phyloP scores from a whole-genome alignment of 2,113 vertebrate genomes.

The Lontra canadensis region DNA sequence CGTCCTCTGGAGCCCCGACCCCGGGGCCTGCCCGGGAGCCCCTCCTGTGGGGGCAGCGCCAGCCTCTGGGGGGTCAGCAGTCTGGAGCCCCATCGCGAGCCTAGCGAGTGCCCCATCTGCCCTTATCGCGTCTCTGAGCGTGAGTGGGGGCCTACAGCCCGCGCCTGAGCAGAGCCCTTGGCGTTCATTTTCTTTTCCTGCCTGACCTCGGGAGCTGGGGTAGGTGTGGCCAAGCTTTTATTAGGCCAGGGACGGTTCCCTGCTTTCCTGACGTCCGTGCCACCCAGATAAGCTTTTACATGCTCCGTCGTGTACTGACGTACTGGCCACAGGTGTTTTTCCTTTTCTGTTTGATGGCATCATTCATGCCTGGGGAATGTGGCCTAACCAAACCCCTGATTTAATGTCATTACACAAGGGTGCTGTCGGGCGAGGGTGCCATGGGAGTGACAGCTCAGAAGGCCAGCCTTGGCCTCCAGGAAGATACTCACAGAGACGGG shows the following conservation, averaged over 20 bases:
- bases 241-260: background rate
- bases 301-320: background rate
- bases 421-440: fast-evolving
- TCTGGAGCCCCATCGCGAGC: background rate
- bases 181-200: background rate
- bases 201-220: fast-evolving
- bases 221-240: background rate
- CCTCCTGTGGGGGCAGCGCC: background rate
- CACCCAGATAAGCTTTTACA: fast-evolving
- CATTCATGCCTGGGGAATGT: background rate
- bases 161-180: background rate
- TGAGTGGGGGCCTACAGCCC: background rate
- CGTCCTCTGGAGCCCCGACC: background rate
- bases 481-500: background rate
- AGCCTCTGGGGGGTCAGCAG: background rate
- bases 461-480: background rate
- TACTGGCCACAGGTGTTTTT: background rate
- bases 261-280: background rate
- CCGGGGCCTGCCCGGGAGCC: background rate
- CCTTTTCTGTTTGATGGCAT: background rate
- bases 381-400: background rate
- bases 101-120: background rate
- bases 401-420: fast-evolving
- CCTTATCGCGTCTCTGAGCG: background rate
- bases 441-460: fast-evolving